phyloP scores from a whole-genome alignment of 1,140 invertebrate species.

The Leptestheria dahalacensis region DNA sequence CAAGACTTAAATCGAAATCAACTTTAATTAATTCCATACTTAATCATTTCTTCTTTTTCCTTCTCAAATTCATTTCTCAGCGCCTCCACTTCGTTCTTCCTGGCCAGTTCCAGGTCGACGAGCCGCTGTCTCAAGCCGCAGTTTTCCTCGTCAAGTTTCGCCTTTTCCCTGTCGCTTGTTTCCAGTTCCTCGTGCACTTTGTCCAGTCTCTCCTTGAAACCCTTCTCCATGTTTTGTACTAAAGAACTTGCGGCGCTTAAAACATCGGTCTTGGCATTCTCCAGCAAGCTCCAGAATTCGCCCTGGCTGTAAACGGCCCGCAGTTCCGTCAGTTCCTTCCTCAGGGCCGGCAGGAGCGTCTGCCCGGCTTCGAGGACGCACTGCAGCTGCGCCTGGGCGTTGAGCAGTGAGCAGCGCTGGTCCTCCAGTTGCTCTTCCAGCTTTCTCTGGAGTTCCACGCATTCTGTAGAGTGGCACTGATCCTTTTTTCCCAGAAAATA shows the following conservation, averaged over 20 bases:
- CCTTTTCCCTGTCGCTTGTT: neutral
- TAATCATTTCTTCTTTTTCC: neutral
- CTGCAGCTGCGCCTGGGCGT: conserved; percentile 18
- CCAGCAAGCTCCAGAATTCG: conserved; percentile 1
- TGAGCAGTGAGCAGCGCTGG: conserved; percentile 16
- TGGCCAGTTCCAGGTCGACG: conserved; percentile 5
- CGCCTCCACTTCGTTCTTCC: conserved; percentile 1
- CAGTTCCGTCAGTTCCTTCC: conserved; percentile 14
- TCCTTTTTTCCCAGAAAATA: neutral
- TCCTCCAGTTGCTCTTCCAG: conserved; percentile 22
- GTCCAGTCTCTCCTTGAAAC: neutral
- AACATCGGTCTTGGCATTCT: neutral
- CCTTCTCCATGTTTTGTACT: neutral
- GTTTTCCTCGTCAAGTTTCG: neutral
- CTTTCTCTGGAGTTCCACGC: conserved; percentile 23
- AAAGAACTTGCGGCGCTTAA: neutral
- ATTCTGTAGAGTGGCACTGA: neutral
- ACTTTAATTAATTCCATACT: neutral
- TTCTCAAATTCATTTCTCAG: neutral
- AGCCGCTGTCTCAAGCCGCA: neutral
- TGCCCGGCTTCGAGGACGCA: conserved; percentile 19
- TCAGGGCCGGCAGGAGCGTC: conserved; percentile 13
- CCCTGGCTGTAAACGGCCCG: conserved; percentile 3
- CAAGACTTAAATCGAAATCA: neutral
- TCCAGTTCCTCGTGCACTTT: neutral